These are phyloP conservation scores for Emys orbicularis DNA, from an alignment of 2,797 vertebrate genomes.

Conservation along the genomic window DNA sequence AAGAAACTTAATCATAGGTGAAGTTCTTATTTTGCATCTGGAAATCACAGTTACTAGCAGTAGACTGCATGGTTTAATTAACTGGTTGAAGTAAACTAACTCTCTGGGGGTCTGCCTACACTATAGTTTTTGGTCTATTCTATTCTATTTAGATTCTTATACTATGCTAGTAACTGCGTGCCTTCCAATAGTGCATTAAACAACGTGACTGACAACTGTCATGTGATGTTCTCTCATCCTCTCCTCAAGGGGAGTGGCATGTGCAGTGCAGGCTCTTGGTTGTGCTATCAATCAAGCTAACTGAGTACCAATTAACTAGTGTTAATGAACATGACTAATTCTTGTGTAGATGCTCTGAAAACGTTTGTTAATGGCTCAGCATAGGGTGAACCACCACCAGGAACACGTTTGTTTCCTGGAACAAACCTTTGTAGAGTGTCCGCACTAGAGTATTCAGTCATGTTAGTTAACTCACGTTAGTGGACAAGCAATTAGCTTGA, in stretches of 20 bases:
- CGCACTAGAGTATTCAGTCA: neutral
- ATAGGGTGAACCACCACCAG: neutral
- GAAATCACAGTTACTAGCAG: slow-evolving; percentile 24
- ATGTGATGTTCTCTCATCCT: neutral
- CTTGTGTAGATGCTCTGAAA: slow-evolving; percentile 24
- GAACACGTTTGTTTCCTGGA: neutral
- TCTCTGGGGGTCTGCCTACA: slow-evolving; percentile 37
- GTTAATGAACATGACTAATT: slow-evolving; percentile 55
- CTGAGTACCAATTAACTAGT: slow-evolving; percentile 62
- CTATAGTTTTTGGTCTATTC: slow-evolving; percentile 19
- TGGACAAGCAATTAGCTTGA: neutral
- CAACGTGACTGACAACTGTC: neutral
- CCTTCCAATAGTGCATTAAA: neutral
- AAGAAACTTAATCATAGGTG: neutral
- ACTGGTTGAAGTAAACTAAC: neutral
- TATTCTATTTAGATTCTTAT: neutral
- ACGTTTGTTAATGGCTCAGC: slow-evolving; percentile 26
- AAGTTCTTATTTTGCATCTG: slow-evolving; percentile 48
- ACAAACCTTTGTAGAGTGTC: slow-evolving; percentile 22
- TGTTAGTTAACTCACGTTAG: slow-evolving; percentile 34
- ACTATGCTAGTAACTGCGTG: neutral
- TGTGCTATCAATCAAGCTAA: slow-evolving; percentile 53
- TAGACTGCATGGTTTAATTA: neutral
- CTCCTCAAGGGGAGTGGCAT: neutral
- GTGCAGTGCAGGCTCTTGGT: neutral